These are phyloP conservation scores for Rhyacophila brunnea DNA, from an alignment of 1,140 invertebrate genomes.

Conservation along the genomic window DNA sequence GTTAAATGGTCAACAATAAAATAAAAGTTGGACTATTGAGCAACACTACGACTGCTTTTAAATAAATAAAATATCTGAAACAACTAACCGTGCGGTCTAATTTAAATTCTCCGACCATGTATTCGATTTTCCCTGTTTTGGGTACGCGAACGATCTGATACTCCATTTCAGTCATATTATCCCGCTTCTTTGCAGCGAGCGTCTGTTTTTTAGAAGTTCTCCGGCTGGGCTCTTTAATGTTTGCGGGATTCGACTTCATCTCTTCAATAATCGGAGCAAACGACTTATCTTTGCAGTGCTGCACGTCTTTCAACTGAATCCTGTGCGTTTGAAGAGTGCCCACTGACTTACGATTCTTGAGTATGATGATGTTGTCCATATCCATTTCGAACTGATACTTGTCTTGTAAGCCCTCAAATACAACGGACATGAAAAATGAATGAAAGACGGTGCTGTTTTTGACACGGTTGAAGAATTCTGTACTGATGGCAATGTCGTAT, in stretches of 20 bases:
- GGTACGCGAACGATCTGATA: slow-evolving; percentile 52
- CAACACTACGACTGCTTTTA: too few relatives aligned
- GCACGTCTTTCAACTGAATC: slow-evolving; percentile 65
- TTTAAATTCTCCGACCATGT: slow-evolving; percentile 57
- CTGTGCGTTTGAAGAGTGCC: slow-evolving; percentile 72
- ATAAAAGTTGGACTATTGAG: too few relatives aligned
- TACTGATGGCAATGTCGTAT: slow-evolving; percentile 77
- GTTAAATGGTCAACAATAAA: too few relatives aligned
- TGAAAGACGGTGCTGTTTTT: slow-evolving; percentile 67
- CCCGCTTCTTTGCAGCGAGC: slow-evolving; percentile 22
- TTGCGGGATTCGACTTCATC: slow-evolving; percentile 36
- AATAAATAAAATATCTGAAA: too few relatives aligned
- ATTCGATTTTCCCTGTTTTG: slow-evolving; percentile 46
- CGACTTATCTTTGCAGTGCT: slow-evolving; percentile 41
- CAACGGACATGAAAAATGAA: slow-evolving; percentile 72
- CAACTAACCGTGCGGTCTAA: slow-evolving; percentile 54
- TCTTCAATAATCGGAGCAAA: slow-evolving; percentile 57
- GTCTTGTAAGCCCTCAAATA: slow-evolving; percentile 71
- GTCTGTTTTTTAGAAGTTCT: slow-evolving; percentile 37
- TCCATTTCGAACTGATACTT: slow-evolving; percentile 71
- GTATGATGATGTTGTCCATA: slow-evolving; percentile 57
- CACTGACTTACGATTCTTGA: slow-evolving; percentile 64
- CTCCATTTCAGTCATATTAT: slow-evolving; percentile 38
- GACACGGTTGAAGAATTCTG: slow-evolving; percentile 69
- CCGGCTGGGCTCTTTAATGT: slow-evolving; percentile 35